Percentiles rank a stretch among this genome's conserved stretches.
Evolutionary conservation across 2,888 invertebrate species (phyloP).

Genomic region (Hypercompe scribonia): DNA sequence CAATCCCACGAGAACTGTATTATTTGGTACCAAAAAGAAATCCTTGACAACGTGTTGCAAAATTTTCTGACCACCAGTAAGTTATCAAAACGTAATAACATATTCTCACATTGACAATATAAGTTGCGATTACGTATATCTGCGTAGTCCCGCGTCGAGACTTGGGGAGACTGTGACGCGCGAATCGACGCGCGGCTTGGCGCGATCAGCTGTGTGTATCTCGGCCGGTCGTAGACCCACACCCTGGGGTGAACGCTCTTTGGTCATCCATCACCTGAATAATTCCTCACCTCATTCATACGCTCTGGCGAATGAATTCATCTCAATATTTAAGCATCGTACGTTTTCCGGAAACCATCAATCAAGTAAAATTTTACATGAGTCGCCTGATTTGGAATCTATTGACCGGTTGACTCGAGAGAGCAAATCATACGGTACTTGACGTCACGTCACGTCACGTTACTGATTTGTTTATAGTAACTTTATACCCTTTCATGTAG

Average conservation of each 20-base stretch:
- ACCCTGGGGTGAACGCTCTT: slow-evolving; percentile 71
- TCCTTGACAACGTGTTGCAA: slow-evolving; percentile 29
- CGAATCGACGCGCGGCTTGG: slow-evolving; percentile 30
- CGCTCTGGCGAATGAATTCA: slow-evolving; percentile 76
- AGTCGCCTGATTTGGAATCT: slow-evolving; percentile 55
- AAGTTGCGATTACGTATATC: slow-evolving; percentile 51
- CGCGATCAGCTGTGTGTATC: slow-evolving; percentile 80
- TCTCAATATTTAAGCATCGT: slow-evolving; percentile 75
- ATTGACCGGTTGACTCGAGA: slow-evolving; percentile 41
- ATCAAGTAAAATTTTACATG: slow-evolving; percentile 54
- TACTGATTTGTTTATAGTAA: slow-evolving; percentile 25
- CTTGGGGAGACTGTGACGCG: slow-evolving; percentile 53
- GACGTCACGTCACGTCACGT: slow-evolving; percentile 26
- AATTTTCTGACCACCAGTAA: too few species aligned
- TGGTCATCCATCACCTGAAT: slow-evolving; percentile 76
- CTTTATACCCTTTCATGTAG: neutral
- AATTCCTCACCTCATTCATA: slow-evolving; percentile 80
- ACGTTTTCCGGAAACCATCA: slow-evolving; percentile 75
- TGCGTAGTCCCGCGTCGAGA: slow-evolving; percentile 27
- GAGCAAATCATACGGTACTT: slow-evolving; percentile 42
- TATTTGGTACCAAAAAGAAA: too few species aligned
- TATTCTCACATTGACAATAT: slow-evolving; percentile 44
- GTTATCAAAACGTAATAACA: slow-evolving; percentile 32
- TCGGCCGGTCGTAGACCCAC: slow-evolving; percentile 82
- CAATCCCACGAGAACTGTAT: too few species aligned